A percentile compares a stretch with the other conserved stretches of the same genome.
Conservation (phyloP, 2,888 invertebrate species). For the Trachelus tabidus region DNA sequence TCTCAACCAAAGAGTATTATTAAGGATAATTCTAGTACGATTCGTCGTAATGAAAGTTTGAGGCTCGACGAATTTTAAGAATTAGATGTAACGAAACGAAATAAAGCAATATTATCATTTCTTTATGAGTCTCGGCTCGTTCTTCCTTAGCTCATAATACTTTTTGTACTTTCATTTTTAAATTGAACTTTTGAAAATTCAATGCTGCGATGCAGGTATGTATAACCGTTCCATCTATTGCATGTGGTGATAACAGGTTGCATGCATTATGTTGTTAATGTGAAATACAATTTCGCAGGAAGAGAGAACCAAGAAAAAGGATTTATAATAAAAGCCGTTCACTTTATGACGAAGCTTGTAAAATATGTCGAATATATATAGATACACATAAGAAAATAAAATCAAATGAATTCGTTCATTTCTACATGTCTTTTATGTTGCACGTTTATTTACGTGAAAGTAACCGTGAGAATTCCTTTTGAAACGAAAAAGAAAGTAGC, state of each 20-base stretch:
- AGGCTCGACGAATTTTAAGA: slow-evolving; percentile 17
- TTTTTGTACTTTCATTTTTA: background rate
- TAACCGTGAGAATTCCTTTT: background rate
- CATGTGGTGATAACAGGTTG: background rate
- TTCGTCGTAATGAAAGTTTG: slow-evolving; percentile 24
- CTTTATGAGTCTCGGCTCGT: slow-evolving; percentile 15
- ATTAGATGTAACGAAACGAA: slow-evolving; percentile 24
- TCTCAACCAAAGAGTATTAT: slow-evolving; percentile 29
- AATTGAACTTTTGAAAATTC: background rate
- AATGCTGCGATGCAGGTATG: background rate
- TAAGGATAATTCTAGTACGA: slow-evolving; percentile 24
- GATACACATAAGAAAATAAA: background rate
- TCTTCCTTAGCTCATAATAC: background rate
- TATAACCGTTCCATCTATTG: background rate
- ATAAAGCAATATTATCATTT: slow-evolving; percentile 36
- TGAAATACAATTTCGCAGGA: background rate
- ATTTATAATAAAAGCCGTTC: background rate
- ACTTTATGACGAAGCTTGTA: background rate
- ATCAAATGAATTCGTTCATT: background rate
- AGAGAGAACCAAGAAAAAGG: background rate
- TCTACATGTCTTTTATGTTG: background rate
- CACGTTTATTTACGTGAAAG: background rate
- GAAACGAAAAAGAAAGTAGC: background rate
- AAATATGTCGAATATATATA: background rate
- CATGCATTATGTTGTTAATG: background rate